These are phyloP conservation scores for Trididemnum clinides DNA, from an alignment of 23 tunicate genomes.

Conservation along the genomic window DNA sequence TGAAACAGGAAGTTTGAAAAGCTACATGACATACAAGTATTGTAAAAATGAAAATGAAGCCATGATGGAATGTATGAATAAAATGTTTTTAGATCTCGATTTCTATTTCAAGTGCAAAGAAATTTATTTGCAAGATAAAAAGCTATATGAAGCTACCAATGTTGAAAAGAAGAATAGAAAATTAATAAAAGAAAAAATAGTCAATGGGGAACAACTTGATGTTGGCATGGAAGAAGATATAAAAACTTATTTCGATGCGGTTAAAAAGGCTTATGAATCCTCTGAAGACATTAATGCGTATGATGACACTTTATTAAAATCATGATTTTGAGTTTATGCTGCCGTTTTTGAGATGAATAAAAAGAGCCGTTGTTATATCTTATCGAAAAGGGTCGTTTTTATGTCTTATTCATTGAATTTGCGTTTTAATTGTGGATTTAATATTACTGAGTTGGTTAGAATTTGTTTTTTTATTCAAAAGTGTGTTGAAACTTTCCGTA, in stretches of 20 bases:
- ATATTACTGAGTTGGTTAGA: no score
- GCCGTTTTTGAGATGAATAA: no score
- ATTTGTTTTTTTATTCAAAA: no score
- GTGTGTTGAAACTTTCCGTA: no score
- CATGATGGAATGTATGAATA: slow-evolving; percentile 86
- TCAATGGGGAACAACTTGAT: neutral
- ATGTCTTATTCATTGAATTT: no score
- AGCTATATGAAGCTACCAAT: slow-evolving; percentile 31
- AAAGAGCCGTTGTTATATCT: no score
- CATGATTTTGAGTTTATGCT: no score
- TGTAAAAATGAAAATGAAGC: slow-evolving; percentile 60
- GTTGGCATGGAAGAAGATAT: neutral
- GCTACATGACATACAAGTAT: slow-evolving; percentile 39
- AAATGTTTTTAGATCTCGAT: slow-evolving; percentile 48
- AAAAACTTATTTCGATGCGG: neutral
- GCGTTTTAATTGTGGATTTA: no score
- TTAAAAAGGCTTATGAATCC: neutral
- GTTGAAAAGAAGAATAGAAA: slow-evolving; percentile 12
- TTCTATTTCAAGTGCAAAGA: slow-evolving; percentile 61
- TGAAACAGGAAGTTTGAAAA: slow-evolving; percentile 24
- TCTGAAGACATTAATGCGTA: slow-evolving; percentile 12
- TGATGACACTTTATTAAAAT: neutral
- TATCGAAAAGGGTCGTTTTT: no score
- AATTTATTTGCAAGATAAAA: slow-evolving; percentile 61
- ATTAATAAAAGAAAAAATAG: neutral